These are phyloP conservation scores for Halichoerus grypus DNA, from an alignment of 2,113 vertebrate species.

Conservation along the genomic window DNA sequence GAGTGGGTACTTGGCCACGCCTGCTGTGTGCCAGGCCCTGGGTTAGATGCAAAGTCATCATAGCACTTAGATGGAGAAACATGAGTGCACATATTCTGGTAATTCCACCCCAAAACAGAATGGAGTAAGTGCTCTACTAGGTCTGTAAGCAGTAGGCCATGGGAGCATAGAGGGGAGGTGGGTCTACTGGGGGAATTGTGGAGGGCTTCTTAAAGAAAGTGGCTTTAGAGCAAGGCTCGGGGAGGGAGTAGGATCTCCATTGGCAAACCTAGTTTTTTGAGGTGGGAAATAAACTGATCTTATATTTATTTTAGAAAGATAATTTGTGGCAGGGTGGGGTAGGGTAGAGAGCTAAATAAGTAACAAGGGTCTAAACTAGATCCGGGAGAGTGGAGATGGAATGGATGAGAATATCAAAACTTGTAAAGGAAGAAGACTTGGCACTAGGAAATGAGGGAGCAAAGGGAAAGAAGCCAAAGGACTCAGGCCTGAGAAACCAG, in stretches of 20 bases:
- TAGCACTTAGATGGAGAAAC: neutral
- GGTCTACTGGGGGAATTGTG: neutral
- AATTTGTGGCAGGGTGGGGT: neutral
- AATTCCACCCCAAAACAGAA: neutral
- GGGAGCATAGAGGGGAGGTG: neutral
- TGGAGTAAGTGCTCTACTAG: neutral
- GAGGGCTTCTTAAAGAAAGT: neutral
- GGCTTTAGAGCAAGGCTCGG: neutral
- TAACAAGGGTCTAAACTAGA: neutral
- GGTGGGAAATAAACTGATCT: neutral
- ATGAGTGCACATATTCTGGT: neutral
- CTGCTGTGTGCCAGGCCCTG: neutral
- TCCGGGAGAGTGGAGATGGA: neutral
- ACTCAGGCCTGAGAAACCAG: neutral
- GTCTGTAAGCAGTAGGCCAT: neutral
- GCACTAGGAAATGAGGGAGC: neutral
- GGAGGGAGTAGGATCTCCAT: neutral
- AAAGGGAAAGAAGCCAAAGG: neutral
- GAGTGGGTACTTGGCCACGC: neutral
- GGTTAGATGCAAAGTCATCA: neutral
- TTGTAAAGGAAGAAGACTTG: neutral
- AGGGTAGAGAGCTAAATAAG: neutral
- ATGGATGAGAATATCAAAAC: neutral
- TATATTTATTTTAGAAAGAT: neutral
- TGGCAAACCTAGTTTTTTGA: constrained; percentile 27